phyloP scores from a whole-genome alignment of 2,113 vertebrate genomes.

The Rhinoderma darwinii region DNA sequence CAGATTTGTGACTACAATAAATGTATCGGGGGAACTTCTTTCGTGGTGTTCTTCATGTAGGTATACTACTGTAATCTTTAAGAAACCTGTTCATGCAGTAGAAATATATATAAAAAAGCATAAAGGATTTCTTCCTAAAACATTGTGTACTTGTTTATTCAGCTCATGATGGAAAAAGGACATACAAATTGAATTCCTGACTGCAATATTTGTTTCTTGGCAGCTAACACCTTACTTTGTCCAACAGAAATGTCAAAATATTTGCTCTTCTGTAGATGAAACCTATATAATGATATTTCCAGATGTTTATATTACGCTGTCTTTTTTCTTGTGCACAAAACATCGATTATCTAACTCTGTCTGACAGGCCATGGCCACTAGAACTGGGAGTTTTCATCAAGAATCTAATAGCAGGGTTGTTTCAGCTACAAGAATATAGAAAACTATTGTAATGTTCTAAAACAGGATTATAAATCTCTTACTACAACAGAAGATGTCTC shows the following conservation, averaged over 20 bases:
- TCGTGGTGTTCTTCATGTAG: too few relatives aligned
- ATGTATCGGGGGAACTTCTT: too few relatives aligned
- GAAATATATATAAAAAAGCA: background rate
- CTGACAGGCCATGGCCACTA: slow-evolving; percentile 28
- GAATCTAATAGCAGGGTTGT: slow-evolving; percentile 33
- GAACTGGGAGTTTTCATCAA: background rate
- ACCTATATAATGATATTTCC: slow-evolving; percentile 42
- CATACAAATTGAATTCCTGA: slow-evolving; percentile 42
- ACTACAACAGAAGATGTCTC: background rate
- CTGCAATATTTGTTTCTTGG: slow-evolving; percentile 45
- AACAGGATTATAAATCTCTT: background rate
- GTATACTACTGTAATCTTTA: too few relatives aligned
- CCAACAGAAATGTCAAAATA: slow-evolving; percentile 51
- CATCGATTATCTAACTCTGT: slow-evolving; percentile 34
- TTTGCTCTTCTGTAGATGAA: slow-evolving; percentile 36
- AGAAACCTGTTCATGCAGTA: background rate
- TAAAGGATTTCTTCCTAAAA: background rate
- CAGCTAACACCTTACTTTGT: slow-evolving; percentile 53
- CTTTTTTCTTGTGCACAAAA: slow-evolving; percentile 42
- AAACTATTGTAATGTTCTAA: background rate
- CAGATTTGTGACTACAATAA: too few relatives aligned
- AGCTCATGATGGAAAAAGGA: slow-evolving; percentile 12
- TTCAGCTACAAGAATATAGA: background rate
- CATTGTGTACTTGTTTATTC: slow-evolving; percentile 34
- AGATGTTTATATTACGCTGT: slow-evolving; percentile 40